These are phyloP conservation scores for Amblyjoppa proteus DNA, from an alignment of 2,888 invertebrate genomes.

Conservation along the genomic window DNA sequence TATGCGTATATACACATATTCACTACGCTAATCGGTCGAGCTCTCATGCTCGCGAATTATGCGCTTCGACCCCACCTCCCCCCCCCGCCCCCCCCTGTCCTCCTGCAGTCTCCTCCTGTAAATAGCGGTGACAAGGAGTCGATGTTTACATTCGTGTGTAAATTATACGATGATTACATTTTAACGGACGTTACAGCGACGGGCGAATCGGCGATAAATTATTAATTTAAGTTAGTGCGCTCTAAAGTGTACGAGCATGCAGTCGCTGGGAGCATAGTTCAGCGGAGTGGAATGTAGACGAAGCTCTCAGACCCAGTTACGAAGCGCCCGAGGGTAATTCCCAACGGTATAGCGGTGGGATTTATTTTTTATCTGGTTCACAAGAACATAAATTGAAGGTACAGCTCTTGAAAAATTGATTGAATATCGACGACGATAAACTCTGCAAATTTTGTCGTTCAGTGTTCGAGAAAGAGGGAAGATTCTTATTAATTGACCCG, in stretches of 20 bases:
- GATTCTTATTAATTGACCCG: neutral
- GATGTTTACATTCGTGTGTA: conserved; percentile 79
- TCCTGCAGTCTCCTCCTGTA: conserved; percentile 67
- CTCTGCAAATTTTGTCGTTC: too few species aligned
- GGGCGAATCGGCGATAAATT: conserved; percentile 76
- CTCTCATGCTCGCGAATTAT: conserved; percentile 74
- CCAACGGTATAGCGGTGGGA: neutral
- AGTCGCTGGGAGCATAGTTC: neutral
- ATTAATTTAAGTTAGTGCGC: conserved; percentile 74
- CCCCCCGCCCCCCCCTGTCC: too few species aligned
- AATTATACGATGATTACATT: conserved; percentile 78
- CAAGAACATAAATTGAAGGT: neutral
- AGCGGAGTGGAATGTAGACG: neutral
- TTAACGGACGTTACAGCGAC: conserved; percentile 56
- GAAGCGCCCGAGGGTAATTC: conserved; percentile 13
- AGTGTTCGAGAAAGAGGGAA: neutral
- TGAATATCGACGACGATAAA: neutral
- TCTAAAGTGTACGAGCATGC: conserved; percentile 1
- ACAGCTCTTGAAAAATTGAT: neutral
- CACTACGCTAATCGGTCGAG: conserved; percentile 75
- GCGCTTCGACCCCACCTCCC: conserved; percentile 59
- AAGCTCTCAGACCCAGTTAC: conserved; percentile 2
- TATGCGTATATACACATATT: neutral
- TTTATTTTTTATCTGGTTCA: neutral
- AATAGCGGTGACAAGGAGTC: conserved; percentile 75